A percentile compares a stretch with the other conserved stretches of the same genome.
Evolutionary conservation across 2,888 invertebrate species (phyloP).

Genomic region (Galerucella pusilla): DNA sequence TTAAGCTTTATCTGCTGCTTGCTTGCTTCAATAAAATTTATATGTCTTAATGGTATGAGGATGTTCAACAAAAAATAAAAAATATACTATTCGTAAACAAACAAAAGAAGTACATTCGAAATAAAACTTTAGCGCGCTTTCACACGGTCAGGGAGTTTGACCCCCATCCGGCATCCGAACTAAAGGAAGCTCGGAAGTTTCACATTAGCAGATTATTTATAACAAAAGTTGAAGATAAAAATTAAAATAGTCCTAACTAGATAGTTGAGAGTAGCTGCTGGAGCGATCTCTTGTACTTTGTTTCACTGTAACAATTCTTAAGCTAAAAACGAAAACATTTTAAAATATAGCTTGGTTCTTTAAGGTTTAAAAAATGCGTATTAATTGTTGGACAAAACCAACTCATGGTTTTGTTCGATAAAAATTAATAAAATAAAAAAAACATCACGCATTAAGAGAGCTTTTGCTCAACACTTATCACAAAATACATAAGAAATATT

Average conservation of each 20-base stretch:
- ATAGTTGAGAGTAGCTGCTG: too few relatives aligned
- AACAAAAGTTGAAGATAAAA: too few relatives aligned
- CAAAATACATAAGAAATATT: background rate
- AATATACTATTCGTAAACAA: background rate
- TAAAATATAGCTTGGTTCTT: background rate
- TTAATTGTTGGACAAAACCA: background rate
- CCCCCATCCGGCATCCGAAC: too few relatives aligned
- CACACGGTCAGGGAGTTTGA: too few relatives aligned
- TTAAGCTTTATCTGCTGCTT: too few relatives aligned
- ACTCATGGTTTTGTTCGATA: background rate
- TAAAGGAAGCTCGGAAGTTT: too few relatives aligned
- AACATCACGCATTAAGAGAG: background rate
- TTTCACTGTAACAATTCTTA: background rate
- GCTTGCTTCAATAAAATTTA: too few relatives aligned
- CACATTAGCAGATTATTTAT: too few relatives aligned
- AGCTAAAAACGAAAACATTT: background rate
- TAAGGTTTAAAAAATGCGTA: background rate
- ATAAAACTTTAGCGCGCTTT: too few relatives aligned
- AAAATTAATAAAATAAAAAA: background rate
- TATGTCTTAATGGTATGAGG: background rate
- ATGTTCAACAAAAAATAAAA: background rate
- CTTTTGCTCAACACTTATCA: background rate
- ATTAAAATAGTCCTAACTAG: too few relatives aligned
- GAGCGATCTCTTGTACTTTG: too few relatives aligned
- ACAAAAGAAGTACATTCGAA: background rate